Conservation (phyloP, 2,113 vertebrate species). For the Pithys albifrons region DNA sequence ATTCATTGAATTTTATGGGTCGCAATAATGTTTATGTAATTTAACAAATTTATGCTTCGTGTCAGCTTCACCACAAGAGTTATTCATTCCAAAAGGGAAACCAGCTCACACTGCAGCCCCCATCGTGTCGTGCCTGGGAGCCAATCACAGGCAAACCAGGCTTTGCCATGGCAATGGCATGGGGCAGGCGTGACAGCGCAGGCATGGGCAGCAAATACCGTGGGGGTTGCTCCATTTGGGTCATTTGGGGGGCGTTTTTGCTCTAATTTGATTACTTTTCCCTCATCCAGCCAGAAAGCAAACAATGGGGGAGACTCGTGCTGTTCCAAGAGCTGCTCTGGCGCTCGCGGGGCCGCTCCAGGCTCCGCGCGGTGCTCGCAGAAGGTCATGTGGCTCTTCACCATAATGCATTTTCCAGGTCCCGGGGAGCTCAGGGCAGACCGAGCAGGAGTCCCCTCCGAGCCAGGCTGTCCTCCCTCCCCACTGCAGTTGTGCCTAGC, state of each 20-base stretch:
- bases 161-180: neutral
- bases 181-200: neutral
- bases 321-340: neutral
- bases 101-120: slow-evolving; percentile 24
- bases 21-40: slow-evolving; percentile 82
- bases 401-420: neutral
- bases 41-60: slow-evolving; percentile 78
- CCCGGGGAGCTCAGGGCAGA: neutral
- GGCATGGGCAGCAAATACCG: neutral
- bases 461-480: neutral
- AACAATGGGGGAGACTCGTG: neutral
- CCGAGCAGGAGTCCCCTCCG: neutral
- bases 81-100: slow-evolving; percentile 72
- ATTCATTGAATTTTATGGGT: slow-evolving; percentile 82
- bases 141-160: neutral
- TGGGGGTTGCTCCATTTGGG: fast-evolving
- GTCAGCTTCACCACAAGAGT: slow-evolving; percentile 71
- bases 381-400: slow-evolving; percentile 14
- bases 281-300: neutral
- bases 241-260: neutral
- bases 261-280: neutral
- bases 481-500: neutral
- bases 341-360: neutral
- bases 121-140: neutral
- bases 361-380: neutral